Evolutionary conservation across 2,888 invertebrate genomes (phyloP), one percentile per base, ranked within the genome.

Genomic region (Athripsodes cinereus): DNA sequence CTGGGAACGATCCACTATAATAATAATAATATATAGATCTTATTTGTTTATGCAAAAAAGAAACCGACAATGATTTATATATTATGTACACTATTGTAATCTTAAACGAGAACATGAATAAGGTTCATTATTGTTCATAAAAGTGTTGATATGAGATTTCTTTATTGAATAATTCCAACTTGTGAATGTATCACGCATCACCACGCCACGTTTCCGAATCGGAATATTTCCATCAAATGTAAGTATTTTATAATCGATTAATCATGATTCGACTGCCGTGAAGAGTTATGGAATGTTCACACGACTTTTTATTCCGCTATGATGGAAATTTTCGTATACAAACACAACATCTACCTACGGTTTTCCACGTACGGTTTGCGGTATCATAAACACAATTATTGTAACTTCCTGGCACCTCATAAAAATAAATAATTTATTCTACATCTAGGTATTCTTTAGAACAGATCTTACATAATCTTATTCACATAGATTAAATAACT

Each of bases 1-100:
- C 64, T 53, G 53, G 60, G 54, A 59, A 53, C 63, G 57, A 63
- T 64, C 56, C 53, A 59, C 49, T 55, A 47, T 49, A 49, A 55
- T 52, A 52, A 49, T 49, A 52, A 46, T 52, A 57, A 26, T 10
- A 40, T 3, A 40, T 52, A 19, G 13, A 21, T 47, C 21, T 47
- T 47, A 47, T 47, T 50, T 48, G 40, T 48, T 47, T 21, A 47
- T 47, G 21, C 47, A 47, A 47, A 47, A 47, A 47, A 47, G 20
- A 21, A 13, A 50, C 31, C 50, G 50, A 21, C 50, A 20, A 20
- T 18, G 48, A 19, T n/a, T n/a, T n/a, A n/a, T n/a, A n/a, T n/a
- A n/a, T n/a, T n/a, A n/a, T n/a, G n/a, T n/a, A 20, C 19, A 48
- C 13, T 2, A 26, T 22, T 26, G 6, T 8, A 22, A 22, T 40